Evolutionary conservation across 2,113 vertebrate species (phyloP).

Genomic region (Barnardius zonarius): DNA sequence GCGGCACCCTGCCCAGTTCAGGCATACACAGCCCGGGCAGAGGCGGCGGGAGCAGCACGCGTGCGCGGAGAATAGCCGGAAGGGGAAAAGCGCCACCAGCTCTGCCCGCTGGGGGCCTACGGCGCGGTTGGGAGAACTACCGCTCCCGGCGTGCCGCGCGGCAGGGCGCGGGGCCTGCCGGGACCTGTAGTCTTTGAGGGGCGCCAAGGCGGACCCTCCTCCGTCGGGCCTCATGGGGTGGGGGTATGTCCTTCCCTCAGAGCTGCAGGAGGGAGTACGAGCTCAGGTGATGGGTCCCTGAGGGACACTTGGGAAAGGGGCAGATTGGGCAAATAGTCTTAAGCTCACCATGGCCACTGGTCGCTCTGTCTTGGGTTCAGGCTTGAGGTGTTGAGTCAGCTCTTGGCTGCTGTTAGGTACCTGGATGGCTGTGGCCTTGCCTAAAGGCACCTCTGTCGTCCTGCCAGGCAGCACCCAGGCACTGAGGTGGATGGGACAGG

Average conservation of each 20-base stretch:
- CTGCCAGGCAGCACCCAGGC: too few relatives aligned
- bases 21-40: rapidly evolving
- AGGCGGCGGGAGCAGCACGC: neutral
- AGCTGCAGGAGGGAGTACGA: neutral
- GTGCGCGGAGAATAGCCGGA: neutral
- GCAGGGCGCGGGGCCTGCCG: neutral
- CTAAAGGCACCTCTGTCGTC: too few relatives aligned
- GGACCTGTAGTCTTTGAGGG: slow-evolving; percentile 36
- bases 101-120: rapidly evolving
- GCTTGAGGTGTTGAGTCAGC: neutral
- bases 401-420: rapidly evolving
- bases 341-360: rapidly evolving
- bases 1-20: too few relatives aligned
- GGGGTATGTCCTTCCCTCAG: rapidly evolving
- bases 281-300: rapidly evolving
- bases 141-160: neutral
- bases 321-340: neutral
- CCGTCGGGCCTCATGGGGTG: rapidly evolving
- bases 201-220: rapidly evolving
- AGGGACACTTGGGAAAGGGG: neutral
- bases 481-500: rapidly evolving
- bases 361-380: neutral
- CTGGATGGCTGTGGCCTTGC: rapidly evolving
- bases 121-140: neutral
- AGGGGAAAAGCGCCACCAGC: neutral